Base-by-base conservation (phyloP, 1,140 invertebrate species). In the Plectrocnemia conspersa region DNA sequence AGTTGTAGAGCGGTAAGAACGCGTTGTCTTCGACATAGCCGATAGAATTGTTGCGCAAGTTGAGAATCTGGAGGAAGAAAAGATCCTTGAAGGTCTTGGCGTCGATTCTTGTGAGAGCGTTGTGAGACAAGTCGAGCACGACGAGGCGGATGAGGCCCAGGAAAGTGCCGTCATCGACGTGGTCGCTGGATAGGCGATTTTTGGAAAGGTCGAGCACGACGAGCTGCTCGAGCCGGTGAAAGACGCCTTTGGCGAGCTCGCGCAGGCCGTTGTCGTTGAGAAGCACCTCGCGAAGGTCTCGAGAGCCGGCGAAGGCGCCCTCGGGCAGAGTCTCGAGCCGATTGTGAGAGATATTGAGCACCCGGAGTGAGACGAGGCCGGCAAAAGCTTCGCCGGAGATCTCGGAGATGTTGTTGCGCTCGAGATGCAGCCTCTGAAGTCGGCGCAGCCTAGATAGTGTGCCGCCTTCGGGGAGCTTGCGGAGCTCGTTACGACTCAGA, bases 1-100 rank as follows among this genome's bases (percentile, higher is more conserved):
- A 72, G 68, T 93, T 93, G 68, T 91, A 89, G 2, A 93, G 75
- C 0, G 88, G 85, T 57, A 88, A 64, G 65, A 95, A 94, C 2
- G 90, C 85, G 64, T 90, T 89, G 52, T 89, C 87, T 71, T 90
- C 87, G 53, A 93, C 88, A 58, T 84, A 86, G 25, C 85, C 83
- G 63, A 94, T 89, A 1, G 86, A 84, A 68, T 95, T 95, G 64
- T 93, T 89, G 56, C 89, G 80, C 41, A 95, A 69, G 68, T 92
- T 86, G 19, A 96, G 77, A 40, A 90, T 88, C 76, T 94, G 90
- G 54, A 96, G 73, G 64, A 89, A 86, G 64, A 86, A 89, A 16
- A 94, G 74, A 65, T 92, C 89, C 71, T 89, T 87, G 73, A 95
- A 94, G 55, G 88, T 91, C 38, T 82, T 81, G 11, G 85, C 82